phyloP scores from a whole-genome alignment of 2,888 invertebrate species.

The Papilio protenor region DNA sequence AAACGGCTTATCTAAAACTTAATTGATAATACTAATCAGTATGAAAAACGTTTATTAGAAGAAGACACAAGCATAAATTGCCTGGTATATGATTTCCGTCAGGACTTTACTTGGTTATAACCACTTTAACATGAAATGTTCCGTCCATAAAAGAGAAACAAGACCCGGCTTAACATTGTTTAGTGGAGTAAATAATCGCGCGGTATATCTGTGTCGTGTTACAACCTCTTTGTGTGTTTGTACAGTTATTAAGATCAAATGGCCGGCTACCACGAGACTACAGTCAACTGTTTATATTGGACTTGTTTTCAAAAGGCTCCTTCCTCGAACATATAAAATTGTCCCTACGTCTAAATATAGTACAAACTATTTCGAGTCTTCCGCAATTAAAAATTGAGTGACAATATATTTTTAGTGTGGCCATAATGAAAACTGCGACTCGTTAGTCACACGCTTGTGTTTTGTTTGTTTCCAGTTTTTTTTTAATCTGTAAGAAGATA shows the following conservation, averaged over 20 bases:
- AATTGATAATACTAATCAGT: neutral
- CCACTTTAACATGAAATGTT: constrained; percentile 44
- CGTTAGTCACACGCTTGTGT: neutral
- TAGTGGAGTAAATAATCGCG: constrained; percentile 56
- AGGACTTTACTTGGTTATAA: neutral
- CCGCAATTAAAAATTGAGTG: constrained; percentile 49
- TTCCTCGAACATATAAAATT: constrained; percentile 72
- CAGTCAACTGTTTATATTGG: constrained; percentile 63
- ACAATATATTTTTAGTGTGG: constrained; percentile 46
- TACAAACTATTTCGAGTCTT: constrained; percentile 54
- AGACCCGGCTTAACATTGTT: constrained; percentile 48
- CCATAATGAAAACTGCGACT: constrained; percentile 8
- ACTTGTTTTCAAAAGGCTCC: constrained; percentile 60
- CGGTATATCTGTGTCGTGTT: constrained; percentile 56
- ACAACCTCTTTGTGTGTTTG: constrained; percentile 63
- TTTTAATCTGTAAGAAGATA: neutral
- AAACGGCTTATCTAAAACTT: neutral
- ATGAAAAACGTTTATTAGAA: neutral
- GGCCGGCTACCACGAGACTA: constrained; percentile 52
- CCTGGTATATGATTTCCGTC: neutral
- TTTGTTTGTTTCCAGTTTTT: neutral
- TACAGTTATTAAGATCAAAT: constrained; percentile 70
- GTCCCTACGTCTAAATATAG: constrained; percentile 35
- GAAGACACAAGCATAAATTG: neutral
- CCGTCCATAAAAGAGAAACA: constrained; percentile 43